Evolutionary conservation across 2,888 invertebrate species (phyloP).

Genomic region (Altica lythri): DNA sequence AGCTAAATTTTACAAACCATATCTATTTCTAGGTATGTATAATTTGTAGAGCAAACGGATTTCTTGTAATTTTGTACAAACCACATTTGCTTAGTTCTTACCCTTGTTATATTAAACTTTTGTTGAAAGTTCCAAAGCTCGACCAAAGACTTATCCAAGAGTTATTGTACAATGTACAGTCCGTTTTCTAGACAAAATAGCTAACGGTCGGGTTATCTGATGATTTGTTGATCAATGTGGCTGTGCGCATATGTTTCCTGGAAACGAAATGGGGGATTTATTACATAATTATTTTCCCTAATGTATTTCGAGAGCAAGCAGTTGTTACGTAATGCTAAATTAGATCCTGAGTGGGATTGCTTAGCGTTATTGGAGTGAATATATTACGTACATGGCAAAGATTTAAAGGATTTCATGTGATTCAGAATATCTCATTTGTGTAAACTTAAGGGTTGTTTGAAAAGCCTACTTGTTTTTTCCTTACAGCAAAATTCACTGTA

Average conservation of each 20-base stretch:
- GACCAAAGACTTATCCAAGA: no score
- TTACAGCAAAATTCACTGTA: no score
- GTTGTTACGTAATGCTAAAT: constrained; percentile 17
- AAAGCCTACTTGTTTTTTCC: no score
- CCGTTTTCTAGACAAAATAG: constrained; percentile 5
- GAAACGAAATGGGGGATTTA: constrained; percentile 12
- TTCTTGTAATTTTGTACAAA: no score
- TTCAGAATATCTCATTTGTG: no score
- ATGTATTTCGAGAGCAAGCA: constrained; percentile 15
- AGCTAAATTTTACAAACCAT: no score
- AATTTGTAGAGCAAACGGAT: no score
- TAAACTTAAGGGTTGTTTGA: no score
- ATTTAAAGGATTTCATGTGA: background rate
- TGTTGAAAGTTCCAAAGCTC: background rate
- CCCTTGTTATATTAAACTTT: background rate
- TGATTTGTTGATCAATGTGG: constrained; percentile 20
- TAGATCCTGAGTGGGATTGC: constrained; percentile 14
- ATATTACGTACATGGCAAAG: background rate
- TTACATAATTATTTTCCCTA: constrained; percentile 26
- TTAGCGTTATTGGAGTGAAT: constrained; percentile 2
- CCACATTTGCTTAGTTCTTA: background rate
- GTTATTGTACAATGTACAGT: background rate
- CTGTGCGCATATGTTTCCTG: constrained; percentile 9
- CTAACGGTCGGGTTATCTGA: constrained; percentile 3
- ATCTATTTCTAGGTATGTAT: no score